Conservation (phyloP, 2,797 vertebrate species). For the Silurus aristotelis region DNA sequence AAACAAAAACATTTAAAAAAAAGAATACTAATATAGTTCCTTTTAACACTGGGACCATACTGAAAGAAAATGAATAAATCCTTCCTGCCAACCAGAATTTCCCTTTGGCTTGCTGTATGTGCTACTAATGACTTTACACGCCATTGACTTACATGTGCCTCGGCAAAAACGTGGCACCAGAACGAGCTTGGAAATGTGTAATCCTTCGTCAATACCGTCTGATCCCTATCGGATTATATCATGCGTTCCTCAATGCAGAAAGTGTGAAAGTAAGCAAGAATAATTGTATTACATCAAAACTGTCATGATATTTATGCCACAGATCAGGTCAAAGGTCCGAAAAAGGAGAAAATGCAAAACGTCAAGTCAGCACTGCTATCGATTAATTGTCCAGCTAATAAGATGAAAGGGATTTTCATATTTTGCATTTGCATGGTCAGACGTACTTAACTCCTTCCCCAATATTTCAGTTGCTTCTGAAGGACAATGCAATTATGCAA, state of each 20-base stretch:
- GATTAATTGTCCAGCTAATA: slow-evolving; percentile 33
- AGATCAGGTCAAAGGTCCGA: slow-evolving; percentile 59
- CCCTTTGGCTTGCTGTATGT: not conserved
- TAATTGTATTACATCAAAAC: not conserved
- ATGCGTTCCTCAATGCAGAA: not conserved
- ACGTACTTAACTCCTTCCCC: not conserved
- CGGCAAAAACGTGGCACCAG: too few relatives aligned
- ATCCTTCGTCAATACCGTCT: too few relatives aligned
- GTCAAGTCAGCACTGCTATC: slow-evolving; percentile 2
- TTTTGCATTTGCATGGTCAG: slow-evolving; percentile 9
- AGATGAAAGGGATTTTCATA: slow-evolving; percentile 24
- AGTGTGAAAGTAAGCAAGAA: not conserved
- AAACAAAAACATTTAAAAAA: not conserved
- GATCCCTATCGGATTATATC: not conserved
- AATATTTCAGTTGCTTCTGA: not conserved
- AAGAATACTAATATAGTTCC: not conserved
- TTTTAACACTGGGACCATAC: not conserved
- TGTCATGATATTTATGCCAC: slow-evolving; percentile 41
- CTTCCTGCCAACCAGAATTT: not conserved
- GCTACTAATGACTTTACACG: not conserved
- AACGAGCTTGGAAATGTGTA: too few relatives aligned
- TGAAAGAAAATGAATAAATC: not conserved
- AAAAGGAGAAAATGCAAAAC: slow-evolving; percentile 18
- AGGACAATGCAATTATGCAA: slow-evolving; percentile 6
- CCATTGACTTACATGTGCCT: too few relatives aligned